A percentile compares a stretch with the other conserved stretches of the same genome.
Evolutionary conservation across 2,888 invertebrate genomes (phyloP).

Genomic region (Diadegma fenestrale): DNA sequence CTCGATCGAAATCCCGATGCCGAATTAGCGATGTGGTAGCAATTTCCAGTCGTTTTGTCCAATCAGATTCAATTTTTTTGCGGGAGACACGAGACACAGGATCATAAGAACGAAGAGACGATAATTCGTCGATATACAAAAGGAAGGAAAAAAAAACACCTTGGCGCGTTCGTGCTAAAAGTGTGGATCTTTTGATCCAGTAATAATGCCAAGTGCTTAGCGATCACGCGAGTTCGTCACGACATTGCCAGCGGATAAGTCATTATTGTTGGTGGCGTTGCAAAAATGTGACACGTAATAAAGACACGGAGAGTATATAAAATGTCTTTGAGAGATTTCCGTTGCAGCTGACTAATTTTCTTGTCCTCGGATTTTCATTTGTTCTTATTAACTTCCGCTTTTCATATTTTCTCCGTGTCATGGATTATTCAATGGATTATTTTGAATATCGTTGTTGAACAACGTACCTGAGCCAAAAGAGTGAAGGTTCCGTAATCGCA

Average conservation of each 20-base stretch:
- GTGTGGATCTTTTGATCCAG: conserved; percentile 43
- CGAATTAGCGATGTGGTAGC: too few species aligned
- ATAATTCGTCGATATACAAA: background rate
- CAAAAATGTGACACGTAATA: conserved; percentile 17
- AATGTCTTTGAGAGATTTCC: conserved; percentile 27
- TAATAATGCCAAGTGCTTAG: conserved; percentile 55
- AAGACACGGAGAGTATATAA: conserved; percentile 5
- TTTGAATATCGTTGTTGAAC: conserved; percentile 38
- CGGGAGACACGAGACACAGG: background rate
- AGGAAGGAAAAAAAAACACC: conserved; percentile 28
- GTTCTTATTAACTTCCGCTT: conserved; percentile 8
- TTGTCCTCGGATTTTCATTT: conserved; percentile 21
- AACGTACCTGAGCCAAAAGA: conserved; percentile 86
- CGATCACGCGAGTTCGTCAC: conserved; percentile 50
- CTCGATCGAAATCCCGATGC: background rate
- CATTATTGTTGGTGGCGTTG: conserved; percentile 30
- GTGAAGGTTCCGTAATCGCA: conserved; percentile 92
- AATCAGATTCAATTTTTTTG: background rate
- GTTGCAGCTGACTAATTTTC: background rate
- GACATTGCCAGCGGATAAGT: conserved; percentile 54
- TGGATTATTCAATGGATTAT: background rate
- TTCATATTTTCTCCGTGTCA: background rate
- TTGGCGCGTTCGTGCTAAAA: conserved; percentile 2
- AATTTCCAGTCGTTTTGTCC: background rate
- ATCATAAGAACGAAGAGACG: background rate